These are phyloP conservation scores for Hirtodrosophila histrioides DNA, from an alignment of 2,888 invertebrate genomes.

Conservation along the genomic window DNA sequence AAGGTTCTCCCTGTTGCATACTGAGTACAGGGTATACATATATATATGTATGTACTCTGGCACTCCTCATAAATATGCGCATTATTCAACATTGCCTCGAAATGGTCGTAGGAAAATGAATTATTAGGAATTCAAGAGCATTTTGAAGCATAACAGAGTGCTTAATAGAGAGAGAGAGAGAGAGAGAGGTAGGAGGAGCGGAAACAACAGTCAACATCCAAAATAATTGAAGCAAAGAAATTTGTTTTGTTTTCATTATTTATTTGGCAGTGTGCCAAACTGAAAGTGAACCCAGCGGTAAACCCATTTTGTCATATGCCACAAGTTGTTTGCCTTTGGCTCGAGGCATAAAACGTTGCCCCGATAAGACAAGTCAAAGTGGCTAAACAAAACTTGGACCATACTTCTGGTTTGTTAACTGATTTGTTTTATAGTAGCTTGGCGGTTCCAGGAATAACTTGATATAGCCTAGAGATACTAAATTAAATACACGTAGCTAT, in stretches of 20 bases:
- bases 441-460: neutral
- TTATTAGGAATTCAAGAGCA: conserved; percentile 22
- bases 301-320: conserved; percentile 29
- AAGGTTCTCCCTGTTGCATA: too few species aligned
- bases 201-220: conserved; percentile 8
- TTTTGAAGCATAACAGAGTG: conserved; percentile 5
- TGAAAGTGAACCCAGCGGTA: neutral
- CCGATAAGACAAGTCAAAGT: conserved; percentile 49
- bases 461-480: neutral
- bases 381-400: conserved; percentile 22
- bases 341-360: conserved; percentile 24
- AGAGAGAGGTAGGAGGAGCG: neutral
- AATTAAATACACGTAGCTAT: conserved; percentile 1
- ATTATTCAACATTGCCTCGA: conserved; percentile 51
- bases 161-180: too few species aligned
- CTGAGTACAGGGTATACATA: conserved; percentile 2
- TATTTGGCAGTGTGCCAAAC: conserved; percentile 38
- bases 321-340: conserved; percentile 50
- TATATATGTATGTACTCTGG: conserved; percentile 44
- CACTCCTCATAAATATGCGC: conserved; percentile 57
- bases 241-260: conserved; percentile 25
- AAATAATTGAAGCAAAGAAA: conserved; percentile 16
- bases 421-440: too few species aligned
- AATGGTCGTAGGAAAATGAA: conserved; percentile 27
- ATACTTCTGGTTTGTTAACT: neutral